Percentiles rank a stretch among this genome's conserved stretches.
Evolutionary conservation across 2,113 vertebrate species (phyloP).

Genomic region (Bucco capensis): DNA sequence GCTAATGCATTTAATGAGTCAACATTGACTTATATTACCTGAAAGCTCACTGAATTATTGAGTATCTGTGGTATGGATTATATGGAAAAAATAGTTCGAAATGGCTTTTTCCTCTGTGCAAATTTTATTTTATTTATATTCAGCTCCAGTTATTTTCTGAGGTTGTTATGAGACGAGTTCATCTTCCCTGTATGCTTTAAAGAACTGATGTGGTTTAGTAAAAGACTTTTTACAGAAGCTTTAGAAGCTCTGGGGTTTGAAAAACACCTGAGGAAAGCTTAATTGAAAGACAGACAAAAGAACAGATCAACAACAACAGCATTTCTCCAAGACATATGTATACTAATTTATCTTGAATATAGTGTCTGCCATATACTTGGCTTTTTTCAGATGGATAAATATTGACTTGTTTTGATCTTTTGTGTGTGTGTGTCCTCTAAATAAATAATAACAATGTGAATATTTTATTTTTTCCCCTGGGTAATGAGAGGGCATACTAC

Average conservation of each 20-base stretch:
- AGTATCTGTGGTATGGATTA: conserved; percentile 49
- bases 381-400: conserved; percentile 54
- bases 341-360: conserved; percentile 49
- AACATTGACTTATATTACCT: conserved; percentile 62
- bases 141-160: conserved; percentile 35
- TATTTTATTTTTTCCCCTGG: conserved; percentile 53
- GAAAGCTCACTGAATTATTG: conserved; percentile 67
- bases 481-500: background rate
- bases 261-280: conserved; percentile 55
- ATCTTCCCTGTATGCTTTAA: conserved; percentile 60
- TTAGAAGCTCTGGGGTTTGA: conserved; percentile 14
- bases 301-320: conserved; percentile 43
- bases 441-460: conserved; percentile 63
- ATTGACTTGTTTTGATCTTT: conserved; percentile 52
- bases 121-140: conserved; percentile 64
- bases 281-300: conserved; percentile 51
- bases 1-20: conserved; percentile 63
- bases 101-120: conserved; percentile 51
- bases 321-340: conserved; percentile 39
- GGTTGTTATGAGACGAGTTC: conserved; percentile 56
- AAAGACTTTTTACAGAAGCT: conserved; percentile 30
- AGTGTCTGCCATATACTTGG: background rate
- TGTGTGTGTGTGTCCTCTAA: background rate
- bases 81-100: conserved; percentile 50
- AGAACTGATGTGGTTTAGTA: conserved; percentile 22